These are phyloP conservation scores for Drosophila paulistorum DNA, from an alignment of 1,140 invertebrate species.

Conservation along the genomic window DNA sequence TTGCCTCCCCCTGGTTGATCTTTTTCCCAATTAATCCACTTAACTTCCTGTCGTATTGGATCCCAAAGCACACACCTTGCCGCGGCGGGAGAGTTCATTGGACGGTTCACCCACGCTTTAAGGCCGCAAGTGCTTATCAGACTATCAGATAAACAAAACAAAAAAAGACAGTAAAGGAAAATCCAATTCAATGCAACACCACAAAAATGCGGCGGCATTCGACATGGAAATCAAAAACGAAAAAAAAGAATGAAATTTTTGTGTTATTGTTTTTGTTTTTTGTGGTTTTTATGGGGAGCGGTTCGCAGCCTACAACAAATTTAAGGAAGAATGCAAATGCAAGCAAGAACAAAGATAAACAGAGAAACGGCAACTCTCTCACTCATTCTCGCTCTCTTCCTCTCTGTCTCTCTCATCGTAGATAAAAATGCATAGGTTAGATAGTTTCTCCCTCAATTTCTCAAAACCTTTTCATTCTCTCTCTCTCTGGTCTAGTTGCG, in stretches of 20 bases:
- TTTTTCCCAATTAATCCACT: constrained; percentile 1
- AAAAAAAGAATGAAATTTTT: background rate
- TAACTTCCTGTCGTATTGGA: constrained; percentile 7
- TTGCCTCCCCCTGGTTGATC: background rate
- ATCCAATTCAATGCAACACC: constrained; percentile 17
- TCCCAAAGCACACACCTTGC: background rate
- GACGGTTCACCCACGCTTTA: background rate
- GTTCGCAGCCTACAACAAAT: constrained; percentile 45
- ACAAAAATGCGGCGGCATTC: constrained; percentile 28
- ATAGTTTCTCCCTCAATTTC: constrained; percentile 39
- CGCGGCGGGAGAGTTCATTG: constrained; percentile 1
- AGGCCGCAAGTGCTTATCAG: constrained; percentile 50
- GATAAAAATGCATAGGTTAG: constrained; percentile 16
- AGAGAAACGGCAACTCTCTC: constrained; percentile 45
- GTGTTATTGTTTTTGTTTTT: background rate
- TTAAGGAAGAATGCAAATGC: constrained; percentile 51
- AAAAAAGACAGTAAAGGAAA: background rate
- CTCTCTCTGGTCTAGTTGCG: constrained; percentile 47
- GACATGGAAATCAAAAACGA: constrained; percentile 51
- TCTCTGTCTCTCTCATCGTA: background rate
- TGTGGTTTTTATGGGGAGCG: constrained; percentile 65
- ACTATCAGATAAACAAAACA: constrained; percentile 20
- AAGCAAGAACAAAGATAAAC: constrained; percentile 64
- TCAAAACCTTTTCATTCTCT: constrained; percentile 14
- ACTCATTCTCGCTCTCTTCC: constrained; percentile 11